phyloP scores from a whole-genome alignment of 1,140 invertebrate species.

The Euglossa dilemma region DNA sequence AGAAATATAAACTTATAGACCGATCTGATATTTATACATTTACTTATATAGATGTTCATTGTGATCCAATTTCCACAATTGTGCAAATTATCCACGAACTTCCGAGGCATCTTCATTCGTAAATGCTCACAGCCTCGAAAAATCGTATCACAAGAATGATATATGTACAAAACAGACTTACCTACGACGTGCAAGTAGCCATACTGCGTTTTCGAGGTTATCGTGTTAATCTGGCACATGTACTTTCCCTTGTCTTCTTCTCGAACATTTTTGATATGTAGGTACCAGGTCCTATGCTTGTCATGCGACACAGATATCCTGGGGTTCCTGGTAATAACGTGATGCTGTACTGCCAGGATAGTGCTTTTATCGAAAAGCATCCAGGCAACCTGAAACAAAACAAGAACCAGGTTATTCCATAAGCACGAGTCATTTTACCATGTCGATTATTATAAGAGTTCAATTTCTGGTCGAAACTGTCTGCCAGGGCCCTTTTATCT shows the following conservation, averaged over 20 bases:
- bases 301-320: conserved; percentile 95
- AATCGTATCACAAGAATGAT: not conserved
- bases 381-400: conserved; percentile 92
- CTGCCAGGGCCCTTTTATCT: too few species aligned
- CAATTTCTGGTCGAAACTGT: conserved; percentile 12
- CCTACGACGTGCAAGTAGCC: conserved; percentile 96
- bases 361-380: conserved; percentile 97
- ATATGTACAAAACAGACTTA: conserved; percentile 82
- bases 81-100: not conserved
- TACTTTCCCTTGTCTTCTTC: conserved; percentile 95
- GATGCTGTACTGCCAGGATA: conserved; percentile 95
- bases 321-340: conserved; percentile 95
- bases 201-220: conserved; percentile 94
- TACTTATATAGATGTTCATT: too few species aligned
- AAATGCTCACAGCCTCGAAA: not conserved
- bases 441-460: conserved; percentile 49
- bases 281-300: conserved; percentile 93
- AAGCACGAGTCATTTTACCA: conserved; percentile 53
- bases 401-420: conserved; percentile 53
- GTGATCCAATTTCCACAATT: too few species aligned
- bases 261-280: conserved; percentile 95
- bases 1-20: too few species aligned
- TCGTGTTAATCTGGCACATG: conserved; percentile 98
- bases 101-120: not conserved
- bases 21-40: too few species aligned